These are phyloP conservation scores for Trididemnum clinides DNA, from an alignment of 23 tunicate species.

Conservation along the genomic window DNA sequence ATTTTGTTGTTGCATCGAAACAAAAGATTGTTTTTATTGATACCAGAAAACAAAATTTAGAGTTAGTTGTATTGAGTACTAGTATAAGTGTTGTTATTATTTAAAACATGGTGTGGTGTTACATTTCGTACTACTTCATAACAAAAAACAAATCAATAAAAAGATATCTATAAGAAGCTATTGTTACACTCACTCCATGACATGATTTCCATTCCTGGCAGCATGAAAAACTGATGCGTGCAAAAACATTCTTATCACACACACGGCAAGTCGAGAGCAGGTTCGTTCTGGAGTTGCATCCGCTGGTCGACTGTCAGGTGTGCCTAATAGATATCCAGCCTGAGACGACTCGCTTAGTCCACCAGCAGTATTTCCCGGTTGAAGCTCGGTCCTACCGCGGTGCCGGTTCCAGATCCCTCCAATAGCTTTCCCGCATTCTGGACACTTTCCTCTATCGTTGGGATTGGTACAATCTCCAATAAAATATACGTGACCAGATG, in stretches of 20 bases:
- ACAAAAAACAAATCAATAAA: no score
- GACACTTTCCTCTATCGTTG: conserved; percentile 4
- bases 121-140: no score
- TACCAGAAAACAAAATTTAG: no score
- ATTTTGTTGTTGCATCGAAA: no score
- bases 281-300: conserved; percentile 34
- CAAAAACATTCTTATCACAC: conserved; percentile 36
- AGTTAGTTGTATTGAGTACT: no score
- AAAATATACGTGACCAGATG: conserved; percentile 56
- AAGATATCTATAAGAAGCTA: no score
- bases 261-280: conserved; percentile 20
- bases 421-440: conserved; percentile 57
- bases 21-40: no score
- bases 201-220: not conserved
- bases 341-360: conserved; percentile 34
- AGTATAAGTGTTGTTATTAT: no score
- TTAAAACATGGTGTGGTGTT: no score
- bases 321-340: conserved; percentile 55
- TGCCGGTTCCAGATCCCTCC: conserved; percentile 27
- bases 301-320: not conserved
- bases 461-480: conserved; percentile 67
- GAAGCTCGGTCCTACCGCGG: not conserved
- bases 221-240: conserved; percentile 22
- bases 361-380: conserved; percentile 55
- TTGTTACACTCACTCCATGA: no score